phyloP scores from a whole-genome alignment of 2,113 vertebrate species.

The Sebastes fasciatus region DNA sequence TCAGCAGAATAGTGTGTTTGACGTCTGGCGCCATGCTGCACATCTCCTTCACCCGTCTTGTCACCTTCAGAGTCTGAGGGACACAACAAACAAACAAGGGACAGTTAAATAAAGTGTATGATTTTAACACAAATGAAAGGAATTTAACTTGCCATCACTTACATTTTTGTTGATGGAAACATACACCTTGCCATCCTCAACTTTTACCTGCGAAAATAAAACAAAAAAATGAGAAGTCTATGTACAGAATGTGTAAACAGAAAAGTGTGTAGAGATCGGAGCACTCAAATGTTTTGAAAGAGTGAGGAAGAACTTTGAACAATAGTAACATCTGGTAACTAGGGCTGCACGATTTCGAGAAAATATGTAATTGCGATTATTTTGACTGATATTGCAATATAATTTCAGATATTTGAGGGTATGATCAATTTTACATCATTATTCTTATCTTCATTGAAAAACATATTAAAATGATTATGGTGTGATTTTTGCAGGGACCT shows the following conservation, averaged over 20 bases:
- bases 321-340: not conserved
- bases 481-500: too few species aligned
- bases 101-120: not conserved
- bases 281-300: too few species aligned
- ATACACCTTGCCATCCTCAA: constrained; percentile 85
- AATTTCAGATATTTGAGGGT: too few species aligned
- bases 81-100: constrained; percentile 5
- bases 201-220: constrained; percentile 82
- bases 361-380: too few species aligned
- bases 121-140: not conserved
- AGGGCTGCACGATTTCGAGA: not conserved
- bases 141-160: constrained; percentile 26
- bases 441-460: too few species aligned
- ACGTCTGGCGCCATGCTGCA: constrained; percentile 73
- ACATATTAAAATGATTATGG: too few species aligned
- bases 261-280: too few species aligned
- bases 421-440: too few species aligned
- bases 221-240: not conserved
- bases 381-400: too few species aligned
- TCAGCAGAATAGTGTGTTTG: constrained; percentile 77
- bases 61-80: constrained; percentile 79
- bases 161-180: constrained; percentile 86
- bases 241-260: not conserved
- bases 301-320: not conserved
- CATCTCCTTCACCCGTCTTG: constrained; percentile 83